Base-by-base conservation (phyloP, 2,888 invertebrate genomes). In the Meloe dianella region DNA sequence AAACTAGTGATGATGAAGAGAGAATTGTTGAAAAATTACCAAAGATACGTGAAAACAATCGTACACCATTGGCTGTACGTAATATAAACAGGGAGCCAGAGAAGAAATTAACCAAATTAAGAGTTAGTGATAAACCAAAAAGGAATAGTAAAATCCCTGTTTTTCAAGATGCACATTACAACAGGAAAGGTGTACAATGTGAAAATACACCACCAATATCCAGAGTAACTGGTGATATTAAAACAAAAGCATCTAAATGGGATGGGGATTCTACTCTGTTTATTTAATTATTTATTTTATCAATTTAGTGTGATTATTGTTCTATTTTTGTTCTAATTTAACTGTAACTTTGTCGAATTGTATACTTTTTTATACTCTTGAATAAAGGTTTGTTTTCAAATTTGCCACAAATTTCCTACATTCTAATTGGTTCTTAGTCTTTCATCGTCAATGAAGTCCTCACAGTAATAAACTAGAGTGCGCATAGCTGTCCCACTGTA, bases 121-220 rank as follows among this genome's bases (percentile, higher is more conserved):
- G 77, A 74, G 82, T 82, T 5, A 80, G 77, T 71, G 81, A 83
- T 70, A 82, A 80, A 71, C 82, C 82, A 60, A 77, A 77, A 30
- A 81, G 41, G 14, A 72, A 75, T 24, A 82, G 82, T 71, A 81
- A 78, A 72, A 84, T 84, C 68, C 83, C 83, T 14, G 75, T 83
- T 29, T 82, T 80, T 71, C 81, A 78, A 71, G 79, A 80, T 20
- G 79, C 75, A 60, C 68, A 68, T 35, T 60, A 69, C 22, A n/a
- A n/a, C n/a, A 78, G 73, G 62, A 78, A 74, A 61, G 67, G 73
- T 61, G 65, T 77, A 47, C 82, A 83, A 64, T 83, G 83, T 72
- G 84, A 84, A 70, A 84, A 84, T 71, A 83, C 81, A 30, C 82
- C 83, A 14, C 84, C 84, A 30, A 77, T 69, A 58, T 72, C 70